Evolutionary conservation across 2,113 vertebrate genomes (phyloP).

Genomic region (Thunnus maccoyii): DNA sequence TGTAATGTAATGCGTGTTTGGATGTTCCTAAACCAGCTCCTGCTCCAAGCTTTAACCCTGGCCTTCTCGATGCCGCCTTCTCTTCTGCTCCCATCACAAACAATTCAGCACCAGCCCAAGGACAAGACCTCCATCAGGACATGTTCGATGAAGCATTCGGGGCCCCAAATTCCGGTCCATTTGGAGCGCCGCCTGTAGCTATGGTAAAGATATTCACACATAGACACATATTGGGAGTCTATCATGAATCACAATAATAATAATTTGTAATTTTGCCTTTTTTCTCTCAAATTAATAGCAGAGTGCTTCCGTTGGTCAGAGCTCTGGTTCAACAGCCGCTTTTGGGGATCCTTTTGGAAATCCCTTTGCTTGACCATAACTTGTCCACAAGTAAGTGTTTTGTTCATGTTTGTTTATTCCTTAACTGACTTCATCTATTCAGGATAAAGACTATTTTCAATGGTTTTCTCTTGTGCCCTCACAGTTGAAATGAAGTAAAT

Average conservation of each 20-base stretch:
- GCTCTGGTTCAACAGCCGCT: constrained; percentile 70
- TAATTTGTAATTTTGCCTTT: not conserved
- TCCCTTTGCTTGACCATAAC: constrained; percentile 89
- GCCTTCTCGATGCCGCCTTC: constrained; percentile 74
- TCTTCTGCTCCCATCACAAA: constrained; percentile 48
- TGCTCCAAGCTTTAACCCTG: constrained; percentile 48
- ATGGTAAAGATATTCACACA: constrained; percentile 75
- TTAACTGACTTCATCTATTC: not conserved
- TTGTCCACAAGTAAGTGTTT: constrained; percentile 44
- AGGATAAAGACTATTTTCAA: not conserved
- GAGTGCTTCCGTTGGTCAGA: constrained; percentile 64
- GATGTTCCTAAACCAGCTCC: constrained; percentile 82
- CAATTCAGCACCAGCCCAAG: constrained; percentile 41
- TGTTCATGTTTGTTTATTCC: not conserved
- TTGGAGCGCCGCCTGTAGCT: constrained; percentile 75
- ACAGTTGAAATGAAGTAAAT: constrained; percentile 53
- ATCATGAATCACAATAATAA: not conserved
- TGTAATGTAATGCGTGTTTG: constrained; percentile 53
- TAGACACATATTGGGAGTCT: not conserved
- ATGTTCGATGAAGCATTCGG: constrained; percentile 89
- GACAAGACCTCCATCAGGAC: constrained; percentile 53
- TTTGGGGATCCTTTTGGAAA: constrained; percentile 90
- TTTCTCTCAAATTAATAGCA: constrained; percentile 13
- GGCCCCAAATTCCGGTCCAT: constrained; percentile 74
- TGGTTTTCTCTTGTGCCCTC: not conserved